These are phyloP conservation scores for Andricus curvator DNA, from an alignment of 2,888 invertebrate species.

Conservation along the genomic window DNA sequence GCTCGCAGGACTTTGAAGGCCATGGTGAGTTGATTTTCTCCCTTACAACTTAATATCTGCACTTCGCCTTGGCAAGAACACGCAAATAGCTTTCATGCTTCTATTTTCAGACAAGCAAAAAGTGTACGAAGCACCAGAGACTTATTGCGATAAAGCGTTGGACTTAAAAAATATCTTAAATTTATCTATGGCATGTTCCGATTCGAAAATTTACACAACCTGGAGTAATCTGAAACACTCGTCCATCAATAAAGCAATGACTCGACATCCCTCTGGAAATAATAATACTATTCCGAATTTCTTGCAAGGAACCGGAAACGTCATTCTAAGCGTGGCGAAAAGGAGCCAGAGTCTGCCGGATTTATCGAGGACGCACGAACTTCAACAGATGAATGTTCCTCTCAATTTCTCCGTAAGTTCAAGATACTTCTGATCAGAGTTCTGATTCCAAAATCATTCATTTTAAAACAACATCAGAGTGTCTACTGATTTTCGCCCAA, in stretches of 20 bases:
- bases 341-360: constrained; percentile 92
- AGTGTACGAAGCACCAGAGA: constrained; percentile 69
- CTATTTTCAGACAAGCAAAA: constrained; percentile 73
- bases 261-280: constrained; percentile 88
- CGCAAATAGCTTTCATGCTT: constrained; percentile 35
- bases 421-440: neutral
- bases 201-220: constrained; percentile 90
- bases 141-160: constrained; percentile 68
- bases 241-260: constrained; percentile 77
- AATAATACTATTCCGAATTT: constrained; percentile 81
- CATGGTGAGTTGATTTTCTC: constrained; percentile 64
- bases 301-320: constrained; percentile 63
- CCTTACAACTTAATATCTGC: neutral
- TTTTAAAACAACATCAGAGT: too few relatives aligned
- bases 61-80: constrained; percentile 19
- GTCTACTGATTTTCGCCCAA: too few relatives aligned
- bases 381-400: constrained; percentile 66
- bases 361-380: constrained; percentile 76
- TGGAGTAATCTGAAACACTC: constrained; percentile 92
- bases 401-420: constrained; percentile 85
- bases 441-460: too few relatives aligned
- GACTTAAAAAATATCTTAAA: constrained; percentile 79
- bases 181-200: constrained; percentile 92
- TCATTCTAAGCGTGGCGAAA: constrained; percentile 58
- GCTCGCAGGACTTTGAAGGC: constrained; percentile 76